Evolutionary conservation across 2,888 invertebrate species (phyloP).

Genomic region (Sepiola atlantica): DNA sequence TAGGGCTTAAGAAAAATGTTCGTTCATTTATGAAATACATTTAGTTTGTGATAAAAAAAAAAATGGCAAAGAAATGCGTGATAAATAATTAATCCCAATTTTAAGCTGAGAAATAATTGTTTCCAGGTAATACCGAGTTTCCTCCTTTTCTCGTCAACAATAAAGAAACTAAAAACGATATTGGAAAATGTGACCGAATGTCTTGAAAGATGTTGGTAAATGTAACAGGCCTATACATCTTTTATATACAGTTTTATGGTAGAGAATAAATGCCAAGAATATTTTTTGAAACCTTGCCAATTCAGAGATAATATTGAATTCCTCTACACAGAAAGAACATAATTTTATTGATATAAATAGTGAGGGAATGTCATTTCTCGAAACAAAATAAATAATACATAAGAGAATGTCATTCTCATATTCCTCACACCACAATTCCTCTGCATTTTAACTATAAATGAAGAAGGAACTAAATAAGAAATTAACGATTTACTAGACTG

Average conservation of each 20-base stretch:
- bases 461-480: neutral
- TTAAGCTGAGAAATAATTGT: neutral
- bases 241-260: neutral
- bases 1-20: neutral
- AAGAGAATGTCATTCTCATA: neutral
- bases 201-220: neutral
- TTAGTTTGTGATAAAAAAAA: neutral
- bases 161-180: neutral
- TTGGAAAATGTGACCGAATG: neutral
- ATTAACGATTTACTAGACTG: too few species aligned
- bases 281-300: neutral
- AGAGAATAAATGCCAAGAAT: neutral
- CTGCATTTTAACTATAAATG: neutral
- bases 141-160: neutral
- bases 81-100: neutral
- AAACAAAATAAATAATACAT: conserved; percentile 10
- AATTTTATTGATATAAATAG: neutral
- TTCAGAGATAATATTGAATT: neutral
- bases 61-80: neutral
- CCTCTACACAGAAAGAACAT: neutral
- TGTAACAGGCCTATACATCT: neutral
- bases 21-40: neutral
- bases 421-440: too few species aligned
- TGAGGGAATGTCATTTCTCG: neutral
- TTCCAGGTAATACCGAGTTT: too few species aligned